Base-by-base conservation (phyloP, 2,113 vertebrate species). In the Columba janthina region DNA sequence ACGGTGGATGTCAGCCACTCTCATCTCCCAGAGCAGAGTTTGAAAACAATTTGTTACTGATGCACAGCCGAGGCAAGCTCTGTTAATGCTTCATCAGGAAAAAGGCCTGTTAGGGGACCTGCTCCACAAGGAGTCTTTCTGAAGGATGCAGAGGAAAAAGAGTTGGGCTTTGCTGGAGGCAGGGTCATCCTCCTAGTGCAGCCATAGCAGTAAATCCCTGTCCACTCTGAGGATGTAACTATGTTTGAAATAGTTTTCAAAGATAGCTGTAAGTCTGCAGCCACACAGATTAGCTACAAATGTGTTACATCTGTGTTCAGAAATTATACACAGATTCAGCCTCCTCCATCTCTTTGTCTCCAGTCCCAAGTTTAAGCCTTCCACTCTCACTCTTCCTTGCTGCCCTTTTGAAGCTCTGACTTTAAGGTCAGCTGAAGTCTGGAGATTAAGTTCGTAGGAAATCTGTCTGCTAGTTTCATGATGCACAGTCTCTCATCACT, bases 191-290 rank as follows among this genome's bases (percentile, higher is more conserved):
- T 82, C 48, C 54, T 66, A 56, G 31, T 15, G 32, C 20, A 81
- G 84, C 44, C 12, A 0, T 10, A 50, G 44, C 50, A 69, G 61
- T 87, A 93, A 97, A 89, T 90, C 34, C 57, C 78, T 85, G 48
- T 85, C 62, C 53, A 28, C 67, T 88, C 72, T 31, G 56, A 90
- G 90, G 77, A 87, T n/a, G 65, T 38, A 91, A 84, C 70, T 26
- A 22, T 70, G 87, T 90, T 85, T 94, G 86, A 96, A 97, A 83
- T 62, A 95, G 58, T 96, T 95, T 96, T 96, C 88, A 92, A 96
- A 88, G 84, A 88, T 79, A 77, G 70, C 61, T 95, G 72, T 85
- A 66, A 91, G 76, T 87, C 81, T 96, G 70, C 89, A 95, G 85
- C 53, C 36, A 17, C 73, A 74, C 65, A 66, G 75, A 95, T 87